Evolutionary conservation across 2,888 invertebrate species (phyloP).

Genomic region (Hypselothyrea guttata): DNA sequence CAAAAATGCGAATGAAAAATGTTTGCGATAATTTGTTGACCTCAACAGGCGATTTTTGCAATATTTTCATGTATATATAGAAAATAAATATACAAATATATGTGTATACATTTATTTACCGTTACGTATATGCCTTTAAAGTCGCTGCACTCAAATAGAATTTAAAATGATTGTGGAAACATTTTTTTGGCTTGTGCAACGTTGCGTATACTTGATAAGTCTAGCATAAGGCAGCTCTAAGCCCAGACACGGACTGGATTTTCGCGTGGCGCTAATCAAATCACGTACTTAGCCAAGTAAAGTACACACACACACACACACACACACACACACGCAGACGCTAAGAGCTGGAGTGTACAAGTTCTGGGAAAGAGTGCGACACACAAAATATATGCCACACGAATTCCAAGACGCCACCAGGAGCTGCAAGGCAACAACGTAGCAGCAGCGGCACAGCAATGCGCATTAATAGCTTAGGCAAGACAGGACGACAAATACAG

Average conservation of each 20-base stretch:
- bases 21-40: slow-evolving; percentile 69
- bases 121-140: slow-evolving; percentile 14
- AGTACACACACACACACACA: slow-evolving; percentile 48
- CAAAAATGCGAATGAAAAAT: slow-evolving; percentile 66
- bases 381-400: slow-evolving; percentile 32
- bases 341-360: not conserved
- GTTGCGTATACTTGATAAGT: slow-evolving; percentile 62
- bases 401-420: slow-evolving; percentile 38
- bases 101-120: no score
- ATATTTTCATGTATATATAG: not conserved
- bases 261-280: slow-evolving; percentile 68
- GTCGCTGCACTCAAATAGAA: slow-evolving; percentile 15
- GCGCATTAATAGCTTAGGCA: slow-evolving; percentile 71
- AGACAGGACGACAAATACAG: slow-evolving; percentile 43
- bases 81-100: not conserved
- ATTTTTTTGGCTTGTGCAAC: slow-evolving; percentile 45
- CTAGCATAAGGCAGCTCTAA: slow-evolving; percentile 28
- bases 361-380: not conserved
- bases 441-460: slow-evolving; percentile 33
- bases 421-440: slow-evolving; percentile 21
- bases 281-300: slow-evolving; percentile 77
- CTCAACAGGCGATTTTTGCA: slow-evolving; percentile 63
- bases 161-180: slow-evolving; percentile 37
- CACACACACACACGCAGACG: slow-evolving; percentile 9
- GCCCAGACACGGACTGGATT: slow-evolving; percentile 55